Evolutionary conservation across 1,140 invertebrate genomes (phyloP).

Genomic region (Drosophila mauritiana): DNA sequence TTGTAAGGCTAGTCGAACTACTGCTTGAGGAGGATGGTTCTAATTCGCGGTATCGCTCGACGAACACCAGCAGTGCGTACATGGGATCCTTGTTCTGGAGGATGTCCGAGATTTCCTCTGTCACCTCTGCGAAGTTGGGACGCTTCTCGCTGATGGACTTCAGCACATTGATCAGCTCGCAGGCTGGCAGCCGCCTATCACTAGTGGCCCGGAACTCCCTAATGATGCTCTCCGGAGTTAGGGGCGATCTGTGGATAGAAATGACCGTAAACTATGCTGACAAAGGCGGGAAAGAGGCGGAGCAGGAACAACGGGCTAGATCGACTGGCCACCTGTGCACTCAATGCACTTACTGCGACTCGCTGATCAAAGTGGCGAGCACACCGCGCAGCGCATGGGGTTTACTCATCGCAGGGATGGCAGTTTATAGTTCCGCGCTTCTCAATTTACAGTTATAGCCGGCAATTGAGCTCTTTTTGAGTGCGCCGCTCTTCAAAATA

Average conservation of each 20-base stretch:
- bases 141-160: conserved; percentile 64
- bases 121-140: conserved; percentile 51
- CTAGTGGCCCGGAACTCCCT: conserved; percentile 64
- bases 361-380: conserved; percentile 51
- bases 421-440: conserved; percentile 19
- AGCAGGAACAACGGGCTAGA: neutral
- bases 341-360: conserved; percentile 57
- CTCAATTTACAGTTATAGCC: conserved; percentile 1
- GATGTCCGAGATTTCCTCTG: conserved; percentile 45
- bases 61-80: conserved; percentile 69
- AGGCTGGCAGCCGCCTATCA: conserved; percentile 48
- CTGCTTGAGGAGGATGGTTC: neutral
- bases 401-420: conserved; percentile 28
- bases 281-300: no score
- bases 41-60: conserved; percentile 52
- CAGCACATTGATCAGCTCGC: conserved; percentile 58
- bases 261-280: neutral
- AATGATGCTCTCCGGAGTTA: conserved; percentile 62
- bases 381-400: conserved; percentile 55
- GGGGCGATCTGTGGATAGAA: conserved; percentile 39
- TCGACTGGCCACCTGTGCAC: conserved; percentile 11
- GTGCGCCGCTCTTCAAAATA: neutral
- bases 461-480: conserved; percentile 2
- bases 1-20: neutral
- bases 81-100: conserved; percentile 73